Base-by-base conservation (phyloP, 2,888 invertebrate species). In the Itoplectis maculator region DNA sequence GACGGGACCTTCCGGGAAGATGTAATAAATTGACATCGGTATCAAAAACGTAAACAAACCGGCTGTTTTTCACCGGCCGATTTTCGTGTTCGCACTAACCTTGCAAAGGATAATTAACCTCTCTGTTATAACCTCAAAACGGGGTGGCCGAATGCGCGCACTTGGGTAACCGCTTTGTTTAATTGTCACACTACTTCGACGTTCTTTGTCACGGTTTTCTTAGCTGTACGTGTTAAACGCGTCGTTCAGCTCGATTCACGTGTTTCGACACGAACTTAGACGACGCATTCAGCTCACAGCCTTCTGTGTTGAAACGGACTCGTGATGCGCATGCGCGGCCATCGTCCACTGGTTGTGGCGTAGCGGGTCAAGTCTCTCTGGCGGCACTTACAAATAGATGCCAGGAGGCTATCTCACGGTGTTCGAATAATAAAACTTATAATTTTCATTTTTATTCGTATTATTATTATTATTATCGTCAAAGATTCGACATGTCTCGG, bases 1-100 rank as follows among this genome's bases (percentile, higher is more conserved):
- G 42, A 42, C 42, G 42, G 42, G 42, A 42, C 42, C 42, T 42
- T 42, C 42, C 42, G 42, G 42, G 42, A 42, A 42, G 42, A 42
- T 42, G 42, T 42, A 42, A 42, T 42, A 42, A 42, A 42, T 42
- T 42, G 8, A 42, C 42, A 42, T 42, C 42, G 42, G 42, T 42
- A 42, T 42, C 42, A 42, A 42, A 42, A 42, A 42, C 42, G 42
- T 42, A 42, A 42, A 42, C 42, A 42, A 8, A 42, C 42, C 42
- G 42, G 42, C 42, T 42, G 42, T 42, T 42, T 42, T 42, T 42
- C 42, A 42, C 42, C 42, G 42, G 42, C 42, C 42, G 42, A 42
- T 42, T 42, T 42, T 42, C 42, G 42, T 42, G 42, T 42, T 42
- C 42, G 42, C 42, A 42, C 42, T 42, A 42, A 42, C 42, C 42